These are phyloP conservation scores for Clusia tigrina DNA, from an alignment of 2,888 invertebrate genomes.

Conservation along the genomic window DNA sequence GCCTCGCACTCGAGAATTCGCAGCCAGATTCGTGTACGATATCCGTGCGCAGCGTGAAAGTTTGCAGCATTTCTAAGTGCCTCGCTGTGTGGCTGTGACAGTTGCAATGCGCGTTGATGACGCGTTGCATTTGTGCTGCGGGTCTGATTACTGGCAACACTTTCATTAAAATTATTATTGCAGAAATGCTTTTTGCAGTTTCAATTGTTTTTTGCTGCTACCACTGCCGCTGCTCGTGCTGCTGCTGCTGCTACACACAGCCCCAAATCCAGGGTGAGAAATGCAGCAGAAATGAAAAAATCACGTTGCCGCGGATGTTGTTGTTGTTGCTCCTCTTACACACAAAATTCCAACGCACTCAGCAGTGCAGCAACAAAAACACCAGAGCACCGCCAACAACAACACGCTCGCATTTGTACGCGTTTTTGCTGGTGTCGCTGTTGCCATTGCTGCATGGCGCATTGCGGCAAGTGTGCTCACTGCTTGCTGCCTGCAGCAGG, in stretches of 20 bases:
- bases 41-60: background rate
- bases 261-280: background rate
- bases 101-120: constrained; percentile 1
- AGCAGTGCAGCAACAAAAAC: no score
- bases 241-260: background rate
- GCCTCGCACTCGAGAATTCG: no score
- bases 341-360: no score
- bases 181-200: constrained; percentile 42
- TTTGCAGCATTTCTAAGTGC: background rate
- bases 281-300: no score
- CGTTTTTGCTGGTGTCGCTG: constrained; percentile 1
- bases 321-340: no score
- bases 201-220: constrained; percentile 6
- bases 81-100: background rate
- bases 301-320: no score
- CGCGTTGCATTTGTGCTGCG: constrained; percentile 18
- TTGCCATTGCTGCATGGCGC: constrained; percentile 7
- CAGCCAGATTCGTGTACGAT: no score
- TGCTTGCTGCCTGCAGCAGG: no score
- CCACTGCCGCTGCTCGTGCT: background rate
- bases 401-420: background rate
- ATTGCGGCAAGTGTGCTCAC: background rate
- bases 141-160: constrained; percentile 53
- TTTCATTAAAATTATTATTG: constrained; percentile 56
- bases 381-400: no score